Base-by-base conservation (phyloP, 2,797 vertebrate species). In the Craterocephalus amniculus region DNA sequence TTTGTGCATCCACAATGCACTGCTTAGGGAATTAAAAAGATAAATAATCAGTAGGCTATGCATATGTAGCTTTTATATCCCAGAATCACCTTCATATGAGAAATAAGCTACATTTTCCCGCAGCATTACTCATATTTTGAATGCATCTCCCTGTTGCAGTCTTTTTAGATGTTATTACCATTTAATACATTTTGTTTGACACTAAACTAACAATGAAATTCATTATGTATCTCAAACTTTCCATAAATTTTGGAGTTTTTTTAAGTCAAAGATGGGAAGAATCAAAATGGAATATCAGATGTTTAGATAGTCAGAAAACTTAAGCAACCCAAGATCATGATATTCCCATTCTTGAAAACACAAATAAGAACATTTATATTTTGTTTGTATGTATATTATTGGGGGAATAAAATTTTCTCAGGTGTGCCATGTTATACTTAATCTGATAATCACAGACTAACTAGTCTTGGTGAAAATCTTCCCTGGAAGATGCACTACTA, bases 401-500 rank as follows among this genome's bases (percentile, higher is more conserved):
- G 18, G 20, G 26, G 9, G 63, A 4, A 1, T 31, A 52, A 4
- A 20, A 13, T 29, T 32, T 49, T 61, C 57, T 29, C 49, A 16
- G 26, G 38, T 51, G 43, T 49, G 63, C 8, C 6, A 80, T 70
- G 79, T 34, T 58, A 16, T 66, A 45, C 8, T 45, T n/a, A 0
- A 52, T 4, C 22, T 62, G 55, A 27, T 70, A 22, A 68, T 70
- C 58, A 70, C 54, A 51, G 58, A n/a, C 12, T 24, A 70, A 65
- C 48, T 43, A 18, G 52, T 68, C 48, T 40, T 38, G 27, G 9
- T 45, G 31, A n/a, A n/a, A n/a, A n/a, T n/a, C n/a, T n/a, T 6
- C n/a, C 3, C 16, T 70, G 2, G 48, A 8, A 18, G 26, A 26
- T 1, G 11, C 10, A 0, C 20, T 5, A 14, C 40, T 32, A 38